Conservation (phyloP, 2,113 vertebrate species). For the Cygnus atratus region DNA sequence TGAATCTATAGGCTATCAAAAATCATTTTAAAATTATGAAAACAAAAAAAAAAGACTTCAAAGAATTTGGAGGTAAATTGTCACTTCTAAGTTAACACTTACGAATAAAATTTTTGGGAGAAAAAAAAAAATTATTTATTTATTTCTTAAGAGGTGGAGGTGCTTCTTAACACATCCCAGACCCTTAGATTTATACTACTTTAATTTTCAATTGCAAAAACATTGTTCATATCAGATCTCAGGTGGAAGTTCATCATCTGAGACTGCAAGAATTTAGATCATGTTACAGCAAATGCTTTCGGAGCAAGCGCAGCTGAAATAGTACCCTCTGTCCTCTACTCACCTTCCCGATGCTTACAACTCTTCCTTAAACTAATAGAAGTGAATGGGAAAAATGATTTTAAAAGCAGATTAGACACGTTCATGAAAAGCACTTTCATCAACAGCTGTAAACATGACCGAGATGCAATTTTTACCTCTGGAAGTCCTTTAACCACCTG, state of each 20-base stretch:
- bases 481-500: neutral
- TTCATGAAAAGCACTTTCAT: accelerated
- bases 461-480: neutral
- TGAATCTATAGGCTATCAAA: accelerated
- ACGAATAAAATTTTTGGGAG: accelerated
- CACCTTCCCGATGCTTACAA: neutral
- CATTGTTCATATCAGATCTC: neutral
- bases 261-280: neutral
- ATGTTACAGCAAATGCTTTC: neutral
- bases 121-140: neutral
- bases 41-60: neutral
- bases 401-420: neutral
- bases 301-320: neutral
- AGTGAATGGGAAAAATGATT: neutral
- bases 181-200: neutral
- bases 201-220: neutral
- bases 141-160: too few species aligned
- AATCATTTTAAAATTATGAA: neutral
- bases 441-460: neutral
- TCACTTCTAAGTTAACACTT: neutral
- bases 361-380: neutral
- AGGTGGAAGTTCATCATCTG: neutral
- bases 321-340: neutral
- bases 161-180: neutral
- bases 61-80: neutral